phyloP scores from a whole-genome alignment of 2,113 vertebrate genomes.

The Chamaetylas fuelleborni region DNA sequence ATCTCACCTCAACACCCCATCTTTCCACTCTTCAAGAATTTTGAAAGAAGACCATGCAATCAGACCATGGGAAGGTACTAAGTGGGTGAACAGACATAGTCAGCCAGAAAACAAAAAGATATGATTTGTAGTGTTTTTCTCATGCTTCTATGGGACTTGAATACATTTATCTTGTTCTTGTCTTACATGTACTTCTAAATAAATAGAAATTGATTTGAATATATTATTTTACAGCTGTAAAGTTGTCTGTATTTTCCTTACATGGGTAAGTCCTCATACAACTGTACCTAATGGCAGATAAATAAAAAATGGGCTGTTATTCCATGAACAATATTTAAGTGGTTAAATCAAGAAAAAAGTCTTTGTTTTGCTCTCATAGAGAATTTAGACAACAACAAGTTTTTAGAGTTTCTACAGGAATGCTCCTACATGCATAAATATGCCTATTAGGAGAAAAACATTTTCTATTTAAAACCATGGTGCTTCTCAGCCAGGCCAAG shows the following conservation, averaged over 20 bases:
- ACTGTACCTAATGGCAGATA: background rate
- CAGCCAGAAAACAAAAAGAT: background rate
- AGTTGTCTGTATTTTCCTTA: background rate
- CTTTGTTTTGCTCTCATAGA: background rate
- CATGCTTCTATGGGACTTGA: accelerated
- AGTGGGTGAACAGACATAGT: accelerated
- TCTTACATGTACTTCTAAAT: background rate
- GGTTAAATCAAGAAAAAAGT: background rate
- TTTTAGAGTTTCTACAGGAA: background rate
- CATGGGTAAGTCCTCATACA: background rate
- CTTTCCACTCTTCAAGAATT: background rate
- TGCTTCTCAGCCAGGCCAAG: background rate
- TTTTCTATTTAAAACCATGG: background rate
- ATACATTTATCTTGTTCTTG: background rate
- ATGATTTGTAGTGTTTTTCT: background rate
- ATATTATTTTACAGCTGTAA: background rate
- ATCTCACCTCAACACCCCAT: background rate
- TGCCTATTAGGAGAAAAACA: background rate
- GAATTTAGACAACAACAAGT: background rate
- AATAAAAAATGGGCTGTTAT: background rate
- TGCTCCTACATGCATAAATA: background rate
- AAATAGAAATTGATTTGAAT: background rate
- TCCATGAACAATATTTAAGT: background rate
- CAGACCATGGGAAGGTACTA: background rate
- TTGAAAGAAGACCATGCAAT: background rate